Base-by-base conservation (phyloP, 2,113 vertebrate species). In the Leiothrix lutea region DNA sequence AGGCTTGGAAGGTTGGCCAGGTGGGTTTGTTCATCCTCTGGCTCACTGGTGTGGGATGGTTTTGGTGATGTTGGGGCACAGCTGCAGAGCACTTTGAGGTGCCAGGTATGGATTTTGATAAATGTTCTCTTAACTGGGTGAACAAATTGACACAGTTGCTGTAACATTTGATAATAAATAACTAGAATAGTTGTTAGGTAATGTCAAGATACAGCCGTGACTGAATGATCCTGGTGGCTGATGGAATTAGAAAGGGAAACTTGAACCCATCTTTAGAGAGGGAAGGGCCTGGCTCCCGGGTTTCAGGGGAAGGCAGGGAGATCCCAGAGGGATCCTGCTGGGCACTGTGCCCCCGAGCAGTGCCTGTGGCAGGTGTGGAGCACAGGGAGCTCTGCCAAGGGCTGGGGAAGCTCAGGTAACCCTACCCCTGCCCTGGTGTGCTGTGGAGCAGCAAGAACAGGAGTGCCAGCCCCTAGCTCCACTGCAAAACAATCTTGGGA, bases 351-450 rank as follows among this genome's bases (percentile, higher is more conserved):
- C 56, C 38, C 50, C 3, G 14, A 26, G 60, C 14, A 13, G 53
- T 3, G 22, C 38, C 67, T 6, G 25, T 0, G 12, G 50, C 40
- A 40, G 70, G 65, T 3, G 15, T 22, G 1, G 10, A 31, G 58
- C 50, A 17, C 2, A 9, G 42, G 1, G 4, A 69, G 54, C 4
- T 2, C 57, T 80, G 85, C 57, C 77, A 40, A 62, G 51, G 29
- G 8, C 4, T 2, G 10, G 72, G 60, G 4, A 51, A 57, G 36
- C 26, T 9, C 12, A 8, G n/a, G 33, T 29, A 44, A 42, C 81
- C 8, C 48, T 21, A 2, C 23, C 24, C 1, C 0, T 35, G 72
- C 40, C 20, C 0, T 1, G 33, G 25, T 22, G 38, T 0, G 4
- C 38, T 2, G 23, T 7, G 72, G 2, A 35, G 21, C 58, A 53